Evolutionary conservation across 2,113 vertebrate genomes (phyloP).

Genomic region (Chrysemys picta): DNA sequence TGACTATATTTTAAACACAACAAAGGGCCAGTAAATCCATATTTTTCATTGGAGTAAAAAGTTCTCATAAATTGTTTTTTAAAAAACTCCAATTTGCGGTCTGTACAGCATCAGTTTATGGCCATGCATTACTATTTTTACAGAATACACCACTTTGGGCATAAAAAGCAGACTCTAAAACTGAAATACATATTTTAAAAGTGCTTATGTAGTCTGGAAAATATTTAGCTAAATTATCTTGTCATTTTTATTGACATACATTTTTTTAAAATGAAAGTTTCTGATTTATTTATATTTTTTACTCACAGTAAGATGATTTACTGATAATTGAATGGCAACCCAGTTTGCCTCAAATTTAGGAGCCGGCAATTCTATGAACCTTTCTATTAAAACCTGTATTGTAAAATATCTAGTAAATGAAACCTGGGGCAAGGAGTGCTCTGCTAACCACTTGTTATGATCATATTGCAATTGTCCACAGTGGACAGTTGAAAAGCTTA

Average conservation of each 20-base stretch:
- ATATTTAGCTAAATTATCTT: background rate
- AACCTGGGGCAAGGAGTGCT: background rate
- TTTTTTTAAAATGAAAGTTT: background rate
- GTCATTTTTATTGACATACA: background rate
- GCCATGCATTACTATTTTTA: background rate
- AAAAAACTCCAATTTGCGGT: background rate
- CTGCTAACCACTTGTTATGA: background rate
- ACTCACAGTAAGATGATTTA: background rate
- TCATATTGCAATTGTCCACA: background rate
- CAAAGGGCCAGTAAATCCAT: background rate
- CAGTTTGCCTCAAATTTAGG: background rate
- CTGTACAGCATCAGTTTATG: background rate
- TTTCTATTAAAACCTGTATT: background rate
- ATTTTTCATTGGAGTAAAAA: background rate
- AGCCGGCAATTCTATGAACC: background rate
- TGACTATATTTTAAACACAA: background rate
- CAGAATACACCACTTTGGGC: background rate
- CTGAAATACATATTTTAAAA: background rate
- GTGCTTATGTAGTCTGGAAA: background rate
- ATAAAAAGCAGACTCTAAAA: background rate
- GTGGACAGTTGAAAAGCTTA: background rate
- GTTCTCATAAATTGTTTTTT: background rate
- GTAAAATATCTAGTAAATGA: accelerated
- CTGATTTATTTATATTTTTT: background rate
- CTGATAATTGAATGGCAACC: background rate